These are phyloP conservation scores for Aphyosemion australe DNA, from an alignment of 2,113 vertebrate species.

Conservation along the genomic window DNA sequence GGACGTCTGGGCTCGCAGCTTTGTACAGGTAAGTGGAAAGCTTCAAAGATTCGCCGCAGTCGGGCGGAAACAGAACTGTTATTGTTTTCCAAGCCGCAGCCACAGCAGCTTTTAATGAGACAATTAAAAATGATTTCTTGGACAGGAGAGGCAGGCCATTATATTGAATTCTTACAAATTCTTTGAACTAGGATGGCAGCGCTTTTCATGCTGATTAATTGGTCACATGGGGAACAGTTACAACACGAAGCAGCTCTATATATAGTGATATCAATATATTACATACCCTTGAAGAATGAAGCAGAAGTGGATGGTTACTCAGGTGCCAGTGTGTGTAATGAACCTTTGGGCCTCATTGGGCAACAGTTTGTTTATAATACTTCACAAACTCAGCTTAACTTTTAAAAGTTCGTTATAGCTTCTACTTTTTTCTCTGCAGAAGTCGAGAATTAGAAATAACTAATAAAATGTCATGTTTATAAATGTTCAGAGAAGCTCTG, in stretches of 20 bases:
- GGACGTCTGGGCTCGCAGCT: constrained; percentile 56
- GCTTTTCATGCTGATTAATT: constrained; percentile 71
- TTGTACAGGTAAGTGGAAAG: constrained; percentile 63
- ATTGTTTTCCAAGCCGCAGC: constrained; percentile 58
- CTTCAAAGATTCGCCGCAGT: constrained; percentile 65
- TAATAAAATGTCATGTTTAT: no score
- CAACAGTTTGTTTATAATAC: constrained; percentile 29
- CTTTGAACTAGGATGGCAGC: constrained; percentile 61
- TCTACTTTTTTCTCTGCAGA: no score
- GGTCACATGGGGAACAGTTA: constrained; percentile 69
- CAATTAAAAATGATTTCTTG: constrained; percentile 75
- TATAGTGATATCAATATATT: constrained; percentile 48
- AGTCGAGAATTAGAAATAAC: no score
- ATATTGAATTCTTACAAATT: constrained; percentile 67
- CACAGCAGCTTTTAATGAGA: constrained; percentile 68
- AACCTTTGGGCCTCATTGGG: constrained; percentile 16
- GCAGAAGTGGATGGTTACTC: constrained; percentile 21
- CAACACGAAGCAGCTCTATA: constrained; percentile 55
- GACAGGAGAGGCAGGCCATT: constrained; percentile 63
- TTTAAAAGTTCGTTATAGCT: no score
- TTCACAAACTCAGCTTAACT: constrained; percentile 13
- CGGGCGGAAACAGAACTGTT: constrained; percentile 55
- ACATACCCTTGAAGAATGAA: constrained; percentile 33
- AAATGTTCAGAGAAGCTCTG: no score
- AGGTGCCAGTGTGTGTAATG: constrained; percentile 15